phyloP scores from a whole-genome alignment of 2,888 invertebrate species.

The Drosophila recens region DNA sequence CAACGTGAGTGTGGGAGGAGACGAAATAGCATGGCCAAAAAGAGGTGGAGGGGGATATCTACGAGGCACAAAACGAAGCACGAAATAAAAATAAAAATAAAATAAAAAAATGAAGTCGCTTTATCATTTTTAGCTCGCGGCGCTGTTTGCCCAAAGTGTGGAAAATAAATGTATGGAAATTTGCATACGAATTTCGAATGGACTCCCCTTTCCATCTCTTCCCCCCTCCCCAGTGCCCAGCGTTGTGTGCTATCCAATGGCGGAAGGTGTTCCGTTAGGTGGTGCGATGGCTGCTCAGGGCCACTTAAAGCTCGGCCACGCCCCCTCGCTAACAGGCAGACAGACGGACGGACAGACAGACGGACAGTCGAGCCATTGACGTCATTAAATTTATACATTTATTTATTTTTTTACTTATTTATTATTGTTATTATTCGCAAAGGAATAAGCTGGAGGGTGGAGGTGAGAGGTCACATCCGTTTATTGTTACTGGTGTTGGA shows the following conservation, averaged over 20 bases:
- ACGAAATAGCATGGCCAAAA: slow-evolving; percentile 23
- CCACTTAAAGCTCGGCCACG: slow-evolving; percentile 55
- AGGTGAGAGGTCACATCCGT: slow-evolving; percentile 19
- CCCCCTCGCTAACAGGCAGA: slow-evolving; percentile 35
- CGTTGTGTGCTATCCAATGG: slow-evolving; percentile 39
- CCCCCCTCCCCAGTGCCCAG: neutral
- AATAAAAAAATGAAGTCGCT: slow-evolving; percentile 75
- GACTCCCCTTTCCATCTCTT: neutral
- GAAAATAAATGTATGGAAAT: slow-evolving; percentile 81
- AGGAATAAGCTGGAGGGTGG: slow-evolving; percentile 6
- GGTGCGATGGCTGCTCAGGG: slow-evolving; percentile 39
- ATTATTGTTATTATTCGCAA: slow-evolving; percentile 60
- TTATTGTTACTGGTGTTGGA: slow-evolving; percentile 69
- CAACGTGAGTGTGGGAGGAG: slow-evolving; percentile 34
- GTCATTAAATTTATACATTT: slow-evolving; percentile 71
- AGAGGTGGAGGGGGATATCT: slow-evolving; percentile 1
- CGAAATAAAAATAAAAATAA: slow-evolving; percentile 14
- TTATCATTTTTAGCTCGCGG: slow-evolving; percentile 80
- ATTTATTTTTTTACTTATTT: slow-evolving; percentile 67
- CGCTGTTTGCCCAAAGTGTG: slow-evolving; percentile 77
- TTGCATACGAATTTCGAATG: slow-evolving; percentile 80
- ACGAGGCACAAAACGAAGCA: slow-evolving; percentile 53
- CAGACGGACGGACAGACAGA: neutral
- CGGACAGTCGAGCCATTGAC: slow-evolving; percentile 43
- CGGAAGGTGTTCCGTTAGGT: slow-evolving; percentile 35